These are phyloP conservation scores for Thymelicus lineola DNA, from an alignment of 2,888 invertebrate genomes.

Conservation along the genomic window DNA sequence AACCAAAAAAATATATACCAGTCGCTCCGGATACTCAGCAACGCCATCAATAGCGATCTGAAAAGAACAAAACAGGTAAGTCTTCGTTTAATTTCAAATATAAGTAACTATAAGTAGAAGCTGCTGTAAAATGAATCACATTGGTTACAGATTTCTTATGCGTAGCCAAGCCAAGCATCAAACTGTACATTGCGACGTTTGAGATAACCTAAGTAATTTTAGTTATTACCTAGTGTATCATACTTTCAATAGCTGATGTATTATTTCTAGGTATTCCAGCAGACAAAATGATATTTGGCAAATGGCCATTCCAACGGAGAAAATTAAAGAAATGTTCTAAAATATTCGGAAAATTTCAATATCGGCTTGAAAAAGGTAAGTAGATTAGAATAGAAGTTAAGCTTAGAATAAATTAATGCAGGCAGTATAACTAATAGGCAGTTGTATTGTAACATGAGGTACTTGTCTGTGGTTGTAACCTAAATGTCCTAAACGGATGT, in stretches of 20 bases:
- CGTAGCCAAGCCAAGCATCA: background rate
- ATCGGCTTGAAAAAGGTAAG: conserved; percentile 17
- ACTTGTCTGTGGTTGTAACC: no score
- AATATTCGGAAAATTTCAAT: background rate
- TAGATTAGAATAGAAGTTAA: background rate
- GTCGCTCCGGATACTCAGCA: conserved; percentile 72
- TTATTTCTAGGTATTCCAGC: background rate
- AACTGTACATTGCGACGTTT: background rate
- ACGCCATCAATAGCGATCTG: conserved; percentile 81
- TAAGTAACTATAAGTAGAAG: no score
- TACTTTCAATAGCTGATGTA: background rate
- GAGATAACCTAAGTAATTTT: conserved; percentile 4
- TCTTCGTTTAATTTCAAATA: background rate
- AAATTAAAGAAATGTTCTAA: conserved; percentile 5
- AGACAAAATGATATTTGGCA: conserved; percentile 17
- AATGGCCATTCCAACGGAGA: background rate
- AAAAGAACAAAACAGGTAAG: conserved; percentile 54
- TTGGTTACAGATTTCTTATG: background rate
- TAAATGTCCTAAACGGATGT: no score
- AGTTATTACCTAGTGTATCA: background rate
- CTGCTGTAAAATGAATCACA: no score
- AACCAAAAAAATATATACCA: conserved; percentile 75
- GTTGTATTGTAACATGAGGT: no score
- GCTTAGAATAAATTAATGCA: no score
- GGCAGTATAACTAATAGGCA: no score